A percentile compares a stretch with the other conserved stretches of the same genome.
Evolutionary conservation across 2,888 invertebrate species (phyloP).

Genomic region (Marronus borbonicus): DNA sequence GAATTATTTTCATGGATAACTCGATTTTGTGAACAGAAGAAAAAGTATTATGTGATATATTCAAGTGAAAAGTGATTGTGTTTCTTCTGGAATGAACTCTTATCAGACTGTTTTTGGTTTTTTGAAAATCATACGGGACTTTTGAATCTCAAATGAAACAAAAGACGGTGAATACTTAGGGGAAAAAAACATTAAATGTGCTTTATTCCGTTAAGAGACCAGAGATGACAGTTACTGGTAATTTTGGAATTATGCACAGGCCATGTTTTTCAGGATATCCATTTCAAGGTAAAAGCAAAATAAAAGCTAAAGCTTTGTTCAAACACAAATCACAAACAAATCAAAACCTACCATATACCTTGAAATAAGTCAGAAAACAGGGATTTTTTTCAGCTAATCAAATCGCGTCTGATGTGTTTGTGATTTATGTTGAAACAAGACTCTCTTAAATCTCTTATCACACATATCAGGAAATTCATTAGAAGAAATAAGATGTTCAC

Average conservation of each 20-base stretch:
- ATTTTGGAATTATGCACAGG: constrained; percentile 70
- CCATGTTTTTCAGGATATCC: constrained; percentile 71
- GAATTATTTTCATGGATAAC: not conserved
- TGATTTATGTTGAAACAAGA: no score
- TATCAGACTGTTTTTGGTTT: not conserved
- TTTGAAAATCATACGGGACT: no score
- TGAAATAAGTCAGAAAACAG: no score
- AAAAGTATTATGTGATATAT: not conserved
- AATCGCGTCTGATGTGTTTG: no score
- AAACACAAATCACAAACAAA: no score
- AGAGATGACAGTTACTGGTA: constrained; percentile 69
- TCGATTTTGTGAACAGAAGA: not conserved
- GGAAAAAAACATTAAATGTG: constrained; percentile 22
- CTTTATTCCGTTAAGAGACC: not conserved
- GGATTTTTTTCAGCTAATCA: no score
- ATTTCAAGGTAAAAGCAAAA: constrained; percentile 67
- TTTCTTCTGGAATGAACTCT: not conserved
- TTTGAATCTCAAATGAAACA: not conserved
- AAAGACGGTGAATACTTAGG: not conserved
- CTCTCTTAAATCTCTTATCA: no score
- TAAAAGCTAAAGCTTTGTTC: no score
- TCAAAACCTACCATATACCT: no score
- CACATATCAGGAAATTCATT: no score
- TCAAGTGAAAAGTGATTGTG: constrained; percentile 41
- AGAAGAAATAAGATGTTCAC: no score